Evolutionary conservation across 1,140 invertebrate species (phyloP), one percentile per base, ranked within the genome.

Genomic region (Listronotus bonariensis): DNA sequence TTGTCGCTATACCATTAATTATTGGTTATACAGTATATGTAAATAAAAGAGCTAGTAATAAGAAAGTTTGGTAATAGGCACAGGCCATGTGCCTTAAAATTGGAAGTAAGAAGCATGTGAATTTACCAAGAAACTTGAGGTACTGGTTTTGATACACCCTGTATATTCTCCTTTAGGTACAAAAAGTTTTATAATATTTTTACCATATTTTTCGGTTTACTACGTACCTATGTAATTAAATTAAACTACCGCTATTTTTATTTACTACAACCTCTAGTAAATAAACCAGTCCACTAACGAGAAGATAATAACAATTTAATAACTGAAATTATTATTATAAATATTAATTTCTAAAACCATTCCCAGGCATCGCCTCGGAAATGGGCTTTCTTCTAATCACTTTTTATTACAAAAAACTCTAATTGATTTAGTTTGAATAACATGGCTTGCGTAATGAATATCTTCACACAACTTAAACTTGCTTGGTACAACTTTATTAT

Each of bases 301-400:
- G 53, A 55, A 55, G 36, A 55, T 55, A 41, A 55, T 42, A 55
- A 55, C 36, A 55, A 55, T 36, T 41, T 55, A 41, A 55, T 42
- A 55, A 55, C 36, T 18, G 41, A 41, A 55, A 38, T 55, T 55
- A 18, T 55, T 55, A 55, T 41, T 55, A 55, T 55, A 42, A 42
- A 55, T 48, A 52, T 32, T 26, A 52, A 52, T 32, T 32, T 32
- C 20, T 20, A 53, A 34, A 34, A 53, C 20, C 34, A 36, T 53
- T 53, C n/a, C 34, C 9, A 31, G 34, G n/a, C 17, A 53, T 53
- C 34, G 32, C 49, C 20, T 20, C 14, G 17, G 49, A 53, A 53
- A 32, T 53, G 31, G 26, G 26, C 49, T 34, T 14, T 53, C 49
- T n/a, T 53, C 34, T 34, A 48, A 15, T 11, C n/a, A 12, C 20